Percentiles rank a stretch among this genome's conserved stretches.
Evolutionary conservation across 2,888 invertebrate genomes (phyloP).

Genomic region (Actias luna): DNA sequence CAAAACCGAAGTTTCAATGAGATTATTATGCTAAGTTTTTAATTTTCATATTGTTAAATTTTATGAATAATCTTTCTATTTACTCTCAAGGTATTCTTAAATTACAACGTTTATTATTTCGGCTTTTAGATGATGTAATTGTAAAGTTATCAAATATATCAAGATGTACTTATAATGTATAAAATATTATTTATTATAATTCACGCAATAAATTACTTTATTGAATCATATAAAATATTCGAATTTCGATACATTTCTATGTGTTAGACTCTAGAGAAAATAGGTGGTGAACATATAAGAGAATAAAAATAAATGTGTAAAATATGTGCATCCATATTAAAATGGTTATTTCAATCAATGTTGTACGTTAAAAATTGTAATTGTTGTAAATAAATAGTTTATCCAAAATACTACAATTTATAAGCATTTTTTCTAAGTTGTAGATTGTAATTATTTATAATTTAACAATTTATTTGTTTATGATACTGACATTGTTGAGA

Average conservation of each 20-base stretch:
- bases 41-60: background rate
- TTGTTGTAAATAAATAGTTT: constrained; percentile 79
- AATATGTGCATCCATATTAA: constrained; percentile 24
- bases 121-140: background rate
- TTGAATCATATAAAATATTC: background rate
- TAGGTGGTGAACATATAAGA: constrained; percentile 38
- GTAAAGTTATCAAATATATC: background rate
- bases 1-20: background rate
- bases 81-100: background rate
- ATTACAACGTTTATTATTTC: background rate
- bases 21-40: constrained; percentile 5
- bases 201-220: background rate
- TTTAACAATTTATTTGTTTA: constrained; percentile 33
- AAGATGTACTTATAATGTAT: constrained; percentile 16
- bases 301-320: constrained; percentile 40
- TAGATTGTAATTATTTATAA: constrained; percentile 29
- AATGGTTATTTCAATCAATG: constrained; percentile 46
- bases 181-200: constrained; percentile 23
- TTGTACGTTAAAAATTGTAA: constrained; percentile 67
- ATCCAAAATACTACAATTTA: constrained; percentile 51
- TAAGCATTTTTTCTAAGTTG: constrained; percentile 26
- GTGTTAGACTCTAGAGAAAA: constrained; percentile 36
- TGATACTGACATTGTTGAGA: constrained; percentile 35
- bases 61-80: background rate
- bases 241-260: constrained; percentile 38